Evolutionary conservation across 2,888 invertebrate genomes (phyloP), one percentile per base, ranked within the genome.

Genomic region (Gortyna flavago): DNA sequence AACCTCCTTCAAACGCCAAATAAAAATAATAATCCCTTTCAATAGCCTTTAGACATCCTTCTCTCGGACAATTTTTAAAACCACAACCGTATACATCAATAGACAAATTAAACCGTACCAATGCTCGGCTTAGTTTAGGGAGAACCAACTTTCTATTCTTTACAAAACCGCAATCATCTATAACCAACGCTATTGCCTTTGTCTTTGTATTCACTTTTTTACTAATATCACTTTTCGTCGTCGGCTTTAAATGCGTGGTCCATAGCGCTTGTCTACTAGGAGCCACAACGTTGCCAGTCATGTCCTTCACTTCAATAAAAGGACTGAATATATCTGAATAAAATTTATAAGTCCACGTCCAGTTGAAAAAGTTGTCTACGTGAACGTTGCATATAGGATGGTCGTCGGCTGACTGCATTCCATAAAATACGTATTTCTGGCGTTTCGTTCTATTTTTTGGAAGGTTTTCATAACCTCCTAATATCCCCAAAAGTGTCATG

Each of bases 11-110:
- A 67, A 90, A 87, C 0, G 92, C 93, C 68, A 96, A 89, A 86
- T 96, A 95, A 83, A 96, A 97, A 68, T 91, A 94, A 85, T 96
- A 96, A 44, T 95, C 90, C 9, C 75, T 91, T 59, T 92, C 87
- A 29, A 96, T 87, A 16, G 85, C 77, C 9, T 89, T 87, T 4
- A 86, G 48, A 83, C 95, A 96, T 6, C 89, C 91, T 41, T 78
- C 87, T 38, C 84, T 32, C 8, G 93, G 91, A 81, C 96, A 96
- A 5, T 81, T 67, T 3, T 65, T 67, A 35, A 68, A 21, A 32
- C 87, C 89, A 89, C 96, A 96, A 0, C 95, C 95, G 75, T 93
- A 97, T 48, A 97, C 94, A 88, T 97, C 97, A 48, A 97, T 94
- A 3, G 91, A 83, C 16, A 94, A 80, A 18, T 80, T 78, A 78